Evolutionary conservation across 1,140 invertebrate genomes (phyloP), one percentile per base, ranked within the genome.

Genomic region (Carposina sasakii): DNA sequence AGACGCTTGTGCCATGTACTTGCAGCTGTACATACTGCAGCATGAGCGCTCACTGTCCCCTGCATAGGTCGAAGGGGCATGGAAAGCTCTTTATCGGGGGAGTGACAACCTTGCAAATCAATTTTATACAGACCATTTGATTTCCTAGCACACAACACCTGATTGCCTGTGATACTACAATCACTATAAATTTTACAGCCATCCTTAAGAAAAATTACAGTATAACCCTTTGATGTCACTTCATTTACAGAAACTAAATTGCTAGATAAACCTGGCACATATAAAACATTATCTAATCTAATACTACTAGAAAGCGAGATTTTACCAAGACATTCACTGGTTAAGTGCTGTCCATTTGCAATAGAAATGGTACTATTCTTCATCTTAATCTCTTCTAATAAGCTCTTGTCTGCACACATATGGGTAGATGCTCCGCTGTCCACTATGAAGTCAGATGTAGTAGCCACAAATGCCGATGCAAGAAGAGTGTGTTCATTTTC

Each of bases 211-310:
- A 50, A 50, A n/a, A 28, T n/a, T n/a, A 50, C 13, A 16, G 22
- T 37, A 24, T 21, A 19, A 2, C 28, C 30, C 15, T 34, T 16
- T 13, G 20, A 4, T 19, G 16, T 15, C 15, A 42, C 13, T 28
- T 16, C 24, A 43, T 31, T 42, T 0, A 50, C 39, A 15, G 48
- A 50, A 13, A 50, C 16, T 9, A 50, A n/a, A 43, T 42, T 50
- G 5, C 13, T 24, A 19, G 48, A 24, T 17, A 50, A 23, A 0
- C 26, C 13, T 22, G 39, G 48, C 10, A 50, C 34, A 34, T 33
- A 40, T 22, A 48, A 19, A 15, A 50, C 48, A 8, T 42, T 23
- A 6, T 20, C 19, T 12, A 42, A n/a, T 23, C 5, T 36, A 9
- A 17, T 17, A 13, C 20, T n/a, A 19, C 21, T 17, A 13, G 5